These are phyloP conservation scores for Muscidifurax raptorellus DNA, from an alignment of 1,140 invertebrate species.

Conservation along the genomic window DNA sequence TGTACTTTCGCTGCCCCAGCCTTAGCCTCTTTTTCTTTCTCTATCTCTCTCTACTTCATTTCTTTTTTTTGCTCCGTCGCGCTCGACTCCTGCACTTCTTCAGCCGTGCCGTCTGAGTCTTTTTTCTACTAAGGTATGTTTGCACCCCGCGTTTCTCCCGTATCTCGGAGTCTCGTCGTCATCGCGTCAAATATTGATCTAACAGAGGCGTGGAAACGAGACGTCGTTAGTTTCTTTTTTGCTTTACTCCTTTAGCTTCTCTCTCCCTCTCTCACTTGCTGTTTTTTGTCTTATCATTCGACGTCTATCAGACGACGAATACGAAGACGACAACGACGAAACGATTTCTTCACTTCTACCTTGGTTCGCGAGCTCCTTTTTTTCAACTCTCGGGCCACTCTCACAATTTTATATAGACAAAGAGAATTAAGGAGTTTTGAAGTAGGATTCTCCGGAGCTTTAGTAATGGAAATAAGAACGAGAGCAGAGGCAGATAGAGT, in stretches of 20 bases:
- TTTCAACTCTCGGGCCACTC: neutral
- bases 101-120: neutral
- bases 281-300: constrained; percentile 5
- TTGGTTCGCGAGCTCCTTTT: neutral
- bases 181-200: constrained; percentile 44
- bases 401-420: neutral
- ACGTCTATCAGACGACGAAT: neutral
- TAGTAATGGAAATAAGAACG: constrained; percentile 25
- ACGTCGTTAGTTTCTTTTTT: constrained; percentile 27
- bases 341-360: constrained; percentile 10
- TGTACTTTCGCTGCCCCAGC: neutral
- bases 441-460: constrained; percentile 7
- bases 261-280: neutral
- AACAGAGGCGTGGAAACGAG: constrained; percentile 37
- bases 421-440: constrained; percentile 27
- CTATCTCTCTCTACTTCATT: neutral
- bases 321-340: neutral
- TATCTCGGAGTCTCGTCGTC: constrained; percentile 18
- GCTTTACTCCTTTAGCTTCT: neutral
- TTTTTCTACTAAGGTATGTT: constrained; percentile 8
- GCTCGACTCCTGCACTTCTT: neutral
- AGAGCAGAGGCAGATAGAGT: neutral
- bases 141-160: neutral
- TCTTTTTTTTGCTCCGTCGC: neutral
- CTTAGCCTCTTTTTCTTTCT: neutral